These are phyloP conservation scores for Prionace glauca DNA, from an alignment of 2,797 vertebrate genomes.

Conservation along the genomic window DNA sequence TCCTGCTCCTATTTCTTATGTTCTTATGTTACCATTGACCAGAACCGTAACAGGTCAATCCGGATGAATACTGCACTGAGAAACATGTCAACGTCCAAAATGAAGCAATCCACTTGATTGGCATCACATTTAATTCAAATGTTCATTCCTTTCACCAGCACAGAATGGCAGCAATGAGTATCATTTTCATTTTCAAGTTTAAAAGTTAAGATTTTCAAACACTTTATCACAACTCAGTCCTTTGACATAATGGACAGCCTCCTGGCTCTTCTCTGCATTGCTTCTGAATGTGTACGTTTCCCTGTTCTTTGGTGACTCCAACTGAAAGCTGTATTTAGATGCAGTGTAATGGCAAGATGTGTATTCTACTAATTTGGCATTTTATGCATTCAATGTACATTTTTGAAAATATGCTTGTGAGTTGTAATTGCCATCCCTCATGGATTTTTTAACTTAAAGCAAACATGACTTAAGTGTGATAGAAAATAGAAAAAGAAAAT, in stretches of 20 bases:
- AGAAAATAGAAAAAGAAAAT: background rate
- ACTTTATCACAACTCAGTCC: background rate
- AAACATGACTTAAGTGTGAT: background rate
- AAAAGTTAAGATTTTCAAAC: background rate
- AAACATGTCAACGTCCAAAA: background rate
- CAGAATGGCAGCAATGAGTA: background rate
- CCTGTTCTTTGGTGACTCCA: background rate
- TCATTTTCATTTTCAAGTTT: background rate
- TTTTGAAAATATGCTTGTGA: background rate
- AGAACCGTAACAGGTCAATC: background rate
- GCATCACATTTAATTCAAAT: background rate
- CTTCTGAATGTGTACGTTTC: background rate
- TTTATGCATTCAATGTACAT: background rate
- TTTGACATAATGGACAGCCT: background rate
- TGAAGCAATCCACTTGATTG: background rate
- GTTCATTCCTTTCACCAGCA: background rate
- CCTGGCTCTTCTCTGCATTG: background rate
- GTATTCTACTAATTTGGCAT: background rate
- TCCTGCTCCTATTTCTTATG: no score
- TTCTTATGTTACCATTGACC: background rate
- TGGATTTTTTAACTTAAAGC: background rate
- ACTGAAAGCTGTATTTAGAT: background rate
- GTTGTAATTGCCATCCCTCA: background rate
- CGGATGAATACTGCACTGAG: background rate
- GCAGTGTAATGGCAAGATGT: background rate